phyloP scores from a whole-genome alignment of 2,113 vertebrate genomes.

The Sitta europaea region DNA sequence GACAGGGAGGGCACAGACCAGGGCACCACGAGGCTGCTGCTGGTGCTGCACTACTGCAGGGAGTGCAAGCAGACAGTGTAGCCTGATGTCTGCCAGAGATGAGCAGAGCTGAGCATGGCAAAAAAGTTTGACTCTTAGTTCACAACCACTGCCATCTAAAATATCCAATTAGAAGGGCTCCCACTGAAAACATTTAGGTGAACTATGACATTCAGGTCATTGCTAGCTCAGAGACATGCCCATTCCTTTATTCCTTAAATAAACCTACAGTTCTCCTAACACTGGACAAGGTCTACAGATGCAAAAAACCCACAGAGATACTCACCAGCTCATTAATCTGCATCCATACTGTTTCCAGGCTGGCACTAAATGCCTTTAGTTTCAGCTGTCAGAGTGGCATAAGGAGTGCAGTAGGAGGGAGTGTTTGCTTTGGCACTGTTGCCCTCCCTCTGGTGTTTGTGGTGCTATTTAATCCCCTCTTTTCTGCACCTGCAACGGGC shows the following conservation, averaged over 20 bases:
- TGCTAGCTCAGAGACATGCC: background rate
- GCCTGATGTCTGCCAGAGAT: background rate
- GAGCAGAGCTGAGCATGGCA: background rate
- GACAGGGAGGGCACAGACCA: fast-evolving
- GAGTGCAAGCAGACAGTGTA: background rate
- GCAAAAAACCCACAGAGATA: background rate
- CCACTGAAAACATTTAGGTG: background rate
- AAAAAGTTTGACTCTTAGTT: background rate
- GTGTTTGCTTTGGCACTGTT: background rate
- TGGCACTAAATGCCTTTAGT: background rate
- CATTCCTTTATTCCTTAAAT: background rate
- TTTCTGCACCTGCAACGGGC: background rate
- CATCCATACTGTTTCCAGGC: background rate
- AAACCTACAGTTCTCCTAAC: background rate
- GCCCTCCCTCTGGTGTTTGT: background rate
- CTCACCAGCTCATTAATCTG: background rate
- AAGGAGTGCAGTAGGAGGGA: background rate
- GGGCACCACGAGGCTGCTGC: background rate
- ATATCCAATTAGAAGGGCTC: background rate
- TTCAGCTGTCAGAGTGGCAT: background rate
- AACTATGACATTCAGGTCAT: background rate
- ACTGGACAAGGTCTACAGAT: background rate
- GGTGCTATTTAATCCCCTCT: background rate
- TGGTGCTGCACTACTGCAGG: background rate
- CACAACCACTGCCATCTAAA: background rate